Percentiles rank a stretch among this genome's conserved stretches.
Evolutionary conservation across 1,140 invertebrate genomes (phyloP).

Genomic region (Drosophila bifasciata): DNA sequence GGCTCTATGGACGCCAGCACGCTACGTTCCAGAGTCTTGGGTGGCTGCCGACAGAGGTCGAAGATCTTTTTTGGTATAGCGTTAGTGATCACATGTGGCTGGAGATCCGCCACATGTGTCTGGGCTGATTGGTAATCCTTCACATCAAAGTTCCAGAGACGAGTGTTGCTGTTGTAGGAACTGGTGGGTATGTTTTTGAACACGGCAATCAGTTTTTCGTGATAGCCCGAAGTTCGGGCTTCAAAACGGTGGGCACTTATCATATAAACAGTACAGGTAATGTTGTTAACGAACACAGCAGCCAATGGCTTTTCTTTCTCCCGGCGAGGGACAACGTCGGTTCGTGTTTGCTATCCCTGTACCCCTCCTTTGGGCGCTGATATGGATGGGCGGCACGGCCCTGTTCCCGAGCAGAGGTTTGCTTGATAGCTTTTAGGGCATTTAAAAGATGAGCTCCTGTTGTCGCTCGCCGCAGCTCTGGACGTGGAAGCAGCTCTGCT

Average conservation of each 20-base stretch:
- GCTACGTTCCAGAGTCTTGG: slow-evolving; percentile 63
- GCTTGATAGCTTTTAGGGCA: slow-evolving; percentile 68
- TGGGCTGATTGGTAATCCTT: slow-evolving; percentile 89
- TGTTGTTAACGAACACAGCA: slow-evolving; percentile 81
- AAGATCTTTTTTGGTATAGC: slow-evolving; percentile 87
- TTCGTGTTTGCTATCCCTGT: slow-evolving; percentile 6
- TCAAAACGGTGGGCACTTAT: slow-evolving; percentile 87
- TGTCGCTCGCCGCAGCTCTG: slow-evolving; percentile 19
- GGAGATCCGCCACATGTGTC: slow-evolving; percentile 86
- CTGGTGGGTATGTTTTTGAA: slow-evolving; percentile 89
- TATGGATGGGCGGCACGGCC: slow-evolving; percentile 78
- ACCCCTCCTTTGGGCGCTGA: slow-evolving; percentile 51
- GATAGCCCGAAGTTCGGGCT: slow-evolving; percentile 88
- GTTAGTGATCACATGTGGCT: slow-evolving; percentile 86
- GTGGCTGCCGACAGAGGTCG: slow-evolving; percentile 84
- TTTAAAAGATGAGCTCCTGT: slow-evolving; percentile 68
- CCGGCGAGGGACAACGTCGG: slow-evolving; percentile 19
- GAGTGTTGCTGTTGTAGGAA: slow-evolving; percentile 86
- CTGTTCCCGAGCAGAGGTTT: slow-evolving; percentile 49
- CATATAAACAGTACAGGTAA: slow-evolving; percentile 85
- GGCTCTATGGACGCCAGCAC: slow-evolving; percentile 87
- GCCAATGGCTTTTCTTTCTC: slow-evolving; percentile 28
- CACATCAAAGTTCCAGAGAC: slow-evolving; percentile 90
- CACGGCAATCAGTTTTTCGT: slow-evolving; percentile 87
- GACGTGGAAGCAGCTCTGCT: not conserved